These are phyloP conservation scores for Oncorhynchus nerka DNA, from an alignment of 2,113 vertebrate genomes.

Conservation along the genomic window DNA sequence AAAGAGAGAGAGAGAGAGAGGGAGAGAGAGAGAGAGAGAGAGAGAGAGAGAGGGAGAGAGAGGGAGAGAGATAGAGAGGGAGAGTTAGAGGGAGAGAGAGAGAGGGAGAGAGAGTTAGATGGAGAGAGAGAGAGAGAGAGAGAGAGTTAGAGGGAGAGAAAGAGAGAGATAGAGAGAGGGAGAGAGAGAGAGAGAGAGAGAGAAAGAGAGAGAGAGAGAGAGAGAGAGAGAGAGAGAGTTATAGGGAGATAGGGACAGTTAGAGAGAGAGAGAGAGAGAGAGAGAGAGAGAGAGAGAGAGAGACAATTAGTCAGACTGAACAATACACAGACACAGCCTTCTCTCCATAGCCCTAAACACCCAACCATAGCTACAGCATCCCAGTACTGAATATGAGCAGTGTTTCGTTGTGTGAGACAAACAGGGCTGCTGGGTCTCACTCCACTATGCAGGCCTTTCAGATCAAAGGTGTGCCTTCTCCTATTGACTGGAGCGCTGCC, in stretches of 20 bases:
- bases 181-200: neutral
- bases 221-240: no score
- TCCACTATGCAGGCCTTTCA: no score
- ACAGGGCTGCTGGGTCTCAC: no score
- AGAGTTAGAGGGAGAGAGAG: no score
- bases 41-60: neutral
- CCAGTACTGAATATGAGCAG: no score
- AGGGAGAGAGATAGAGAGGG: neutral
- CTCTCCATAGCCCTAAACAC: no score
- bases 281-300: neutral
- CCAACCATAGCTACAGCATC: no score
- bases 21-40: no score
- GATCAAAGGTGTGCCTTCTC: no score
- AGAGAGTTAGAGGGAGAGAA: neutral
- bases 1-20: neutral
- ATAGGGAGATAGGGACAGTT: neutral
- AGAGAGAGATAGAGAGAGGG: neutral
- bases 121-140: neutral
- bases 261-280: neutral
- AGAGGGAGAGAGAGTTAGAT: neutral
- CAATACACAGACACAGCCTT: neutral
- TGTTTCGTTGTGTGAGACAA: no score
- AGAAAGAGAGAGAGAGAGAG: neutral
- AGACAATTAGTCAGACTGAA: neutral
- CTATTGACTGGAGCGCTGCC: no score